Base-by-base conservation (phyloP, 1,140 invertebrate species). In the Drosophila littoralis region DNA sequence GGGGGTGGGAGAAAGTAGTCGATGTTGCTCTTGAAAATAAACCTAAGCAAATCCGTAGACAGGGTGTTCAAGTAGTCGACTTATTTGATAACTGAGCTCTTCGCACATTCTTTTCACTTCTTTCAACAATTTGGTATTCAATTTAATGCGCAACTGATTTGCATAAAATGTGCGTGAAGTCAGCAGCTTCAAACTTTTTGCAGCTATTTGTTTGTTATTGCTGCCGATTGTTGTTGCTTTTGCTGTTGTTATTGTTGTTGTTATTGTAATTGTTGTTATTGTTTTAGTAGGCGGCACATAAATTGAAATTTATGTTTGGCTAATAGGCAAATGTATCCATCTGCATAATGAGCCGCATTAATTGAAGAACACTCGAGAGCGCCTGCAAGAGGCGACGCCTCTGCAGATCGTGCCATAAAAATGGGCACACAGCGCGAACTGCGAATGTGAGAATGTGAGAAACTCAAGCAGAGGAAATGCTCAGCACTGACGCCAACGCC, bases 231-330 rank as follows among this genome's bases (percentile, higher is more conserved):
- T 51, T 58, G 43, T 45, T 71, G 66, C 57, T n/a, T n/a, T 22
- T 22, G 22, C 22, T 68, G 22, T 59, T 75, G 55, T 35, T 70
- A 6, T 38, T 35, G 15, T n/a, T 7, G n/a, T 13, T 50, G 45
- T 35, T 40, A 48, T 17, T 40, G 22, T 22, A 2, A 2, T 22
- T 22, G 22, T 22, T 22, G 22, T 22, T 75, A 57, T 58, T 68
- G 46, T 82, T 79, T 45, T 81, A 79, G 83, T 86, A 58, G 76
- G 71, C 59, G 63, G 59, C 55, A 79, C 52, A 79, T 76, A 86
- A 86, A 86, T 86, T 86, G 79, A 86, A 86, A 86, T 86, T 79
- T 72, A 86, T 86, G 82, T 75, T 73, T 81, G 64, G 67, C 68
- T 86, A 79, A 86, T 86, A 81, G 75, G 40, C 64, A 64, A 79